Percentiles rank a stretch among this genome's conserved stretches.
phyloP scores from a whole-genome alignment of 2,797 vertebrate species.

The Myripristis jacobus region DNA sequence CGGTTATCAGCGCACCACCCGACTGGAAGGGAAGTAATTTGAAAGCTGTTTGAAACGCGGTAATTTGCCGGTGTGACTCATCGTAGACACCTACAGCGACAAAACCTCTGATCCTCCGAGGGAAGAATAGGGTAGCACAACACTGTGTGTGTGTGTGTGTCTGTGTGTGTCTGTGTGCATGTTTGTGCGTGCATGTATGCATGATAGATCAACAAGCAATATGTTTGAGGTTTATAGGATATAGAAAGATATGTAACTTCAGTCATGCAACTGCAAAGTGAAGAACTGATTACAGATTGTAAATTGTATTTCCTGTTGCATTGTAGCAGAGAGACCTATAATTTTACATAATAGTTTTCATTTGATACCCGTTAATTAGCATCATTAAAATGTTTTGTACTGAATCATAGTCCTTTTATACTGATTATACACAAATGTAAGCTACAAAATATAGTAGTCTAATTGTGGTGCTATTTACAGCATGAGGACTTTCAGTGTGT shows the following conservation, averaged over 20 bases:
- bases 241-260: constrained; percentile 53
- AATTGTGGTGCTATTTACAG: no score
- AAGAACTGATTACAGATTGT: constrained; percentile 23
- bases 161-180: neutral
- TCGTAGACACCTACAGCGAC: constrained; percentile 84
- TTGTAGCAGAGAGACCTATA: neutral
- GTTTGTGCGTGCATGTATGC: neutral
- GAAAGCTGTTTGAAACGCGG: constrained; percentile 85
- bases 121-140: constrained; percentile 69
- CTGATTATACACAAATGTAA: constrained; percentile 9
- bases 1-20: constrained; percentile 82
- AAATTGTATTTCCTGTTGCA: constrained; percentile 23
- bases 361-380: constrained; percentile 27
- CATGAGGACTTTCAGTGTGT: no score
- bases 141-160: constrained; percentile 23
- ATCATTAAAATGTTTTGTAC: constrained; percentile 30
- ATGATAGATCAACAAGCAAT: constrained; percentile 50
- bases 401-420: neutral
- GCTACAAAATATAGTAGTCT: no score
- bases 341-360: constrained; percentile 12
- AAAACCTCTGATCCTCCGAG: constrained; percentile 82
- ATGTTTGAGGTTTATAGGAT: constrained; percentile 55
- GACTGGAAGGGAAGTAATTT: constrained; percentile 86
- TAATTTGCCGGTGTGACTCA: constrained; percentile 88
- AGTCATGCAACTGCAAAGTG: constrained; percentile 13